A percentile compares a stretch with the other conserved stretches of the same genome.
Evolutionary conservation across 2,888 invertebrate species (phyloP).

Genomic region (Caenorhabditis afra): DNA sequence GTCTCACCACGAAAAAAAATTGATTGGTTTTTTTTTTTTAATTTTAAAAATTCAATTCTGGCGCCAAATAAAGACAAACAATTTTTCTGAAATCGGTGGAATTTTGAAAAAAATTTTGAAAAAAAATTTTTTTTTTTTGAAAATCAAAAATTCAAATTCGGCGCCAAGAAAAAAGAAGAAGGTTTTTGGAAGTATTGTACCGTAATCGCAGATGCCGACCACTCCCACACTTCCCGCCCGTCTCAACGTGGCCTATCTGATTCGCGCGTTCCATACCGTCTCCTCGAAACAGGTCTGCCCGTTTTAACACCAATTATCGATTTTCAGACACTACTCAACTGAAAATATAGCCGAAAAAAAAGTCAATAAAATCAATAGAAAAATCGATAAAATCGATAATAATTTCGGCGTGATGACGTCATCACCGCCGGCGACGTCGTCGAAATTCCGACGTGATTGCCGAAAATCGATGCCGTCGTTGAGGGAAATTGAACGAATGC

Average conservation of each 20-base stretch:
- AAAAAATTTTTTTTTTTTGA: too few species aligned
- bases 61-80: not conserved
- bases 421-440: slow-evolving; percentile 18
- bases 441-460: slow-evolving; percentile 42
- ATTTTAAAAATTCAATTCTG: not conserved
- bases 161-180: not conserved
- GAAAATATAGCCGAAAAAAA: too few species aligned
- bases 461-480: slow-evolving; percentile 53
- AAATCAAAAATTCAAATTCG: not conserved
- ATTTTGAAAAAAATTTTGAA: too few species aligned
- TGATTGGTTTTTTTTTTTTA: too few species aligned
- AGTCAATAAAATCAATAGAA: too few species aligned
- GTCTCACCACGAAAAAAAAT: not conserved
- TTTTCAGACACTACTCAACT: not conserved
- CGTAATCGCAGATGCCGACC: slow-evolving; percentile 60
- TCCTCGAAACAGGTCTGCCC: slow-evolving; percentile 72
- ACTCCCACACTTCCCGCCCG: slow-evolving; percentile 63
- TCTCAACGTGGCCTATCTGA: slow-evolving; percentile 57
- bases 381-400: too few species aligned
- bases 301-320: too few species aligned
- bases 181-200: not conserved
- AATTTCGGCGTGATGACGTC: too few species aligned
- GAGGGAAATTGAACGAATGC: slow-evolving; percentile 41
- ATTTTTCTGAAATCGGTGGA: not conserved
- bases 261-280: slow-evolving; percentile 62